Conservation (phyloP, 2,113 vertebrate genomes). For the Albula goreensis region DNA sequence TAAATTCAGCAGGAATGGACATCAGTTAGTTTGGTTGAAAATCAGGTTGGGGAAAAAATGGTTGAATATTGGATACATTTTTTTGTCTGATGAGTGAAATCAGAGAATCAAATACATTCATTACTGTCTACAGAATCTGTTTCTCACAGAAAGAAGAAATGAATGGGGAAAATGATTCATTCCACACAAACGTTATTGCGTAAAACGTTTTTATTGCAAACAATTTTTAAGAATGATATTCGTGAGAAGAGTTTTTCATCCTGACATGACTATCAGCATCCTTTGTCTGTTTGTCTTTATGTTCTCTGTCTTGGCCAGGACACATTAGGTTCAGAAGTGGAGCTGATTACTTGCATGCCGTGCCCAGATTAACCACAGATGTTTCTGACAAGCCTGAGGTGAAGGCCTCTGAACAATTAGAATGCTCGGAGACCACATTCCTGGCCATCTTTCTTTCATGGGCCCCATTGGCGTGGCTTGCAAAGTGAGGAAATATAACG, state of each 20-base stretch:
- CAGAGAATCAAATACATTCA: too few relatives aligned
- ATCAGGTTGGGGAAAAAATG: too few relatives aligned
- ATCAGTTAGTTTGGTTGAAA: too few relatives aligned
- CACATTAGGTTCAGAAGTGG: slow-evolving; percentile 42
- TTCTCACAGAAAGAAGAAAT: too few relatives aligned
- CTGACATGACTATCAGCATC: slow-evolving; percentile 6
- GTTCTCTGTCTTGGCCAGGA: slow-evolving; percentile 37
- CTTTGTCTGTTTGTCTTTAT: slow-evolving; percentile 33
- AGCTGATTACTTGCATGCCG: slow-evolving; percentile 49
- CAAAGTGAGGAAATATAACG: not conserved
- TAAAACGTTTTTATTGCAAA: too few relatives aligned
- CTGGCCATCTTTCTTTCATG: not conserved
- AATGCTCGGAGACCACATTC: not conserved
- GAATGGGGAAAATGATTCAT: too few relatives aligned
- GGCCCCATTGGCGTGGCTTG: not conserved
- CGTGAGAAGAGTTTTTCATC: not conserved
- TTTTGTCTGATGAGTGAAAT: too few relatives aligned
- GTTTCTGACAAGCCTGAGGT: slow-evolving; percentile 40
- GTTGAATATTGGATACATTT: too few relatives aligned
- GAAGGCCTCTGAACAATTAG: slow-evolving; percentile 12
- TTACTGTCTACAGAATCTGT: too few relatives aligned
- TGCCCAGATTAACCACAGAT: slow-evolving; percentile 58
- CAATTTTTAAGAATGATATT: not conserved
- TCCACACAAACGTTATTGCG: too few relatives aligned
- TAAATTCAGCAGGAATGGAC: too few relatives aligned